Percentiles rank a stretch among this genome's conserved stretches.
These are phyloP conservation scores for Aphelinus certus DNA, from an alignment of 1,140 invertebrate genomes.

Conservation along the genomic window DNA sequence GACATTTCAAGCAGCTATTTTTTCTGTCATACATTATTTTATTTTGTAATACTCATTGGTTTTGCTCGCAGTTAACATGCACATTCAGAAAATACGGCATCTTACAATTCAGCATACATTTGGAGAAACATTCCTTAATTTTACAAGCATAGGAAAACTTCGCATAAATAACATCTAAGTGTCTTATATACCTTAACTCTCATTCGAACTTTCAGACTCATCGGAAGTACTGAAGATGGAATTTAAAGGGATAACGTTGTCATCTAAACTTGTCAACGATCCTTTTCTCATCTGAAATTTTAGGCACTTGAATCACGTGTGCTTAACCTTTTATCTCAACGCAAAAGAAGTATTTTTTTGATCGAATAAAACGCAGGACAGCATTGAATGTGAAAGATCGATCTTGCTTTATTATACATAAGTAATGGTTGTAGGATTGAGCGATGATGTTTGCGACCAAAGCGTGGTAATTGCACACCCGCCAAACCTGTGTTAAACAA, in stretches of 20 bases:
- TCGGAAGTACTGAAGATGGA: constrained; percentile 51
- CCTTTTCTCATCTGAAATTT: constrained; percentile 60
- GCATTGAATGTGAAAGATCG: no score
- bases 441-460: constrained; percentile 34
- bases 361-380: no score
- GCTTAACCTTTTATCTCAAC: no score
- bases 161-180: no score
- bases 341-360: no score
- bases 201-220: constrained; percentile 50
- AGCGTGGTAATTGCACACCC: constrained; percentile 12
- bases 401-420: background rate
- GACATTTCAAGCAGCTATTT: constrained; percentile 12
- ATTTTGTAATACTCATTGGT: constrained; percentile 18
- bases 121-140: background rate
- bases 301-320: no score
- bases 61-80: constrained; percentile 3
- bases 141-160: no score
- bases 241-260: constrained; percentile 59
- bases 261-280: constrained; percentile 58
- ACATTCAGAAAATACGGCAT: constrained; percentile 3
- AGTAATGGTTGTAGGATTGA: constrained; percentile 25
- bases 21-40: constrained; percentile 9
- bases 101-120: constrained; percentile 7
- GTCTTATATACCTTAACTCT: constrained; percentile 53
- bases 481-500: constrained; percentile 1